These are phyloP conservation scores for Melanophora roralis DNA, from an alignment of 2,888 invertebrate genomes.

Conservation along the genomic window DNA sequence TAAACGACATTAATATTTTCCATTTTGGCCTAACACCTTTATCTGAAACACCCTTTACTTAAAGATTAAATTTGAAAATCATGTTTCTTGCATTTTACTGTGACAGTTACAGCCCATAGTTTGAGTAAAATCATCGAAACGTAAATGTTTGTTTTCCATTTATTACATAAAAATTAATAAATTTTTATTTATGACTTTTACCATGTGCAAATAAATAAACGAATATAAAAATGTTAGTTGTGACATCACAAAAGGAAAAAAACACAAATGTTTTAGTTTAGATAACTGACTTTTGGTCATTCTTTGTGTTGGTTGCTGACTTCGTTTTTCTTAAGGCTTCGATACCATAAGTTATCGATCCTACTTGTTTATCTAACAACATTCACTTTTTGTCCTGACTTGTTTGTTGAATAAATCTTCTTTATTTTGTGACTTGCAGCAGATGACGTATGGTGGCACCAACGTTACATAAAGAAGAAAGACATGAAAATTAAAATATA, in stretches of 20 bases:
- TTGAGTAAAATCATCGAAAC: background rate
- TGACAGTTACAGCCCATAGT: background rate
- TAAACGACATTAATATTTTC: too few relatives aligned
- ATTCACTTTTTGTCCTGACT: constrained; percentile 21
- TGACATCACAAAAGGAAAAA: constrained; percentile 26
- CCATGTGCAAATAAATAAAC: background rate
- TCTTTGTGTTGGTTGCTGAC: constrained; percentile 5
- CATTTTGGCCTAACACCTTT: background rate
- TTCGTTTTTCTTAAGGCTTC: constrained; percentile 23
- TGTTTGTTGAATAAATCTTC: constrained; percentile 38
- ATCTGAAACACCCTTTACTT: background rate
- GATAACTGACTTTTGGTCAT: background rate
- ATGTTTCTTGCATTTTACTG: background rate
- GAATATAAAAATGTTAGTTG: background rate
- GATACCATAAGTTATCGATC: constrained; percentile 32
- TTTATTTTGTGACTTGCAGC: background rate
- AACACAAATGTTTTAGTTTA: constrained; percentile 43
- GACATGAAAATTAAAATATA: background rate
- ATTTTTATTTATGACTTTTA: constrained; percentile 28
- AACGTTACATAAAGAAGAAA: background rate
- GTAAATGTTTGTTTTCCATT: background rate
- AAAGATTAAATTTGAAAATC: constrained; percentile 1
- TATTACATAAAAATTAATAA: constrained; percentile 12
- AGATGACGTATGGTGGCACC: constrained; percentile 35
- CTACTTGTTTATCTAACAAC: constrained; percentile 16